phyloP scores from a whole-genome alignment of 2,888 invertebrate species.

The Eupithecia centaureata region DNA sequence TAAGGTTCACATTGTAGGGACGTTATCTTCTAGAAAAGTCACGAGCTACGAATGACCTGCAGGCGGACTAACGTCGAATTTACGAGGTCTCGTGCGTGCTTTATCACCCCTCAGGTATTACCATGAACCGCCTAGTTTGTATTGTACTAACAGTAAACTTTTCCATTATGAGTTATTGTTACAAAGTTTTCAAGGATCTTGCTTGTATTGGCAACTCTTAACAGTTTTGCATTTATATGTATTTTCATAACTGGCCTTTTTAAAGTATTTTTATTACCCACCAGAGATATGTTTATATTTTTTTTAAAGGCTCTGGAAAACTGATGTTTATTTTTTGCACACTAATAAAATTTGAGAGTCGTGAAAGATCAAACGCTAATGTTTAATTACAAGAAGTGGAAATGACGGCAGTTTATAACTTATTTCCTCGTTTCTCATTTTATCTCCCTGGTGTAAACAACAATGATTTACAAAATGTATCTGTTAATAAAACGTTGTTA shows the following conservation, averaged over 20 bases:
- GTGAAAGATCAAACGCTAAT: slow-evolving; percentile 59
- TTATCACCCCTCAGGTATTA: slow-evolving; percentile 67
- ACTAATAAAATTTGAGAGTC: slow-evolving; percentile 48
- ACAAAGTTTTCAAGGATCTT: slow-evolving; percentile 53
- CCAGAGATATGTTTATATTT: not conserved
- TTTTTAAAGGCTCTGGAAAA: not conserved
- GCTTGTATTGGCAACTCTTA: slow-evolving; percentile 28
- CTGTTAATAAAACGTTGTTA: slow-evolving; percentile 34
- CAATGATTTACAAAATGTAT: slow-evolving; percentile 47
- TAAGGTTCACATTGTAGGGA: slow-evolving; percentile 24
- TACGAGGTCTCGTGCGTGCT: slow-evolving; percentile 72
- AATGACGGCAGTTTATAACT: slow-evolving; percentile 52
- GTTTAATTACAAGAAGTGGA: slow-evolving; percentile 51
- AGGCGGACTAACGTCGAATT: slow-evolving; percentile 56
- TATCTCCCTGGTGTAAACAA: slow-evolving; percentile 51
- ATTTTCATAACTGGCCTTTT: not conserved
- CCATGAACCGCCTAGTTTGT: slow-evolving; percentile 55
- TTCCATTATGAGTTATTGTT: slow-evolving; percentile 52
- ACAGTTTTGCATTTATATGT: slow-evolving; percentile 30
- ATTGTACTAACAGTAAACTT: slow-evolving; percentile 51
- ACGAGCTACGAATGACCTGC: slow-evolving; percentile 54
- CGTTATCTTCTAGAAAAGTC: slow-evolving; percentile 45
- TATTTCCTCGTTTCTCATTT: slow-evolving; percentile 52
- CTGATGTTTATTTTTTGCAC: slow-evolving; percentile 17
- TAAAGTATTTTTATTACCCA: slow-evolving; percentile 7